Conservation (phyloP, 2,888 invertebrate genomes). For the Exocentrus adspersus region DNA sequence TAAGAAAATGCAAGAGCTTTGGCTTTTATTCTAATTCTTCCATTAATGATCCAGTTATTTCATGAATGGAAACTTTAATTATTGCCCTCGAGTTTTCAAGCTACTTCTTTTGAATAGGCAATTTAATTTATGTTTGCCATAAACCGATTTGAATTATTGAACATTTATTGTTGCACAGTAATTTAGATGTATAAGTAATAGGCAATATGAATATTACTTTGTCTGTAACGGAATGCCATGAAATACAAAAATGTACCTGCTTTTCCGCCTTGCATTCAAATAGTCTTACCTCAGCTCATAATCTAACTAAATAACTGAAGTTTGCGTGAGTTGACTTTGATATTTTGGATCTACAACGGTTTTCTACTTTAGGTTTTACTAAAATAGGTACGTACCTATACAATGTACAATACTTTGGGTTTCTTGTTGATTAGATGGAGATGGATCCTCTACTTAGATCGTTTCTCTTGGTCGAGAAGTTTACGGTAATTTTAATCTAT, state of each 20-base stretch:
- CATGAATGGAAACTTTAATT: not conserved
- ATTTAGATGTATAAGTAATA: not conserved
- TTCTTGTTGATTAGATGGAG: too few relatives aligned
- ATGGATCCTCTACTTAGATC: too few relatives aligned
- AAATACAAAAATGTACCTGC: not conserved
- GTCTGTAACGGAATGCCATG: not conserved
- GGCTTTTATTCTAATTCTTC: not conserved
- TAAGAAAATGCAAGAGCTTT: not conserved
- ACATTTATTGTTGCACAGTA: slow-evolving; percentile 1
- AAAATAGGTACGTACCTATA: too few relatives aligned
- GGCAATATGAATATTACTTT: not conserved
- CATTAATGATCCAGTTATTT: not conserved
- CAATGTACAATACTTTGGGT: too few relatives aligned
- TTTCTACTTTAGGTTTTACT: too few relatives aligned
- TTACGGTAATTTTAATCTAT: too few relatives aligned
- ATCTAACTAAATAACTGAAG: too few relatives aligned
- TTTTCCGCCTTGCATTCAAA: too few relatives aligned
- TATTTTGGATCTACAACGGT: too few relatives aligned
- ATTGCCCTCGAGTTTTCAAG: not conserved
- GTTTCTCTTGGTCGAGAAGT: too few relatives aligned
- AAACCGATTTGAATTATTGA: slow-evolving; percentile 8
- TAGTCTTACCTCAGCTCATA: too few relatives aligned
- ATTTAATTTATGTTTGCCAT: not conserved
- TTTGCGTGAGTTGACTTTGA: too few relatives aligned
- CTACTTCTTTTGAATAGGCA: not conserved